Evolutionary conservation across 2,113 vertebrate genomes (phyloP).

Genomic region (Odocoileus virginianus): DNA sequence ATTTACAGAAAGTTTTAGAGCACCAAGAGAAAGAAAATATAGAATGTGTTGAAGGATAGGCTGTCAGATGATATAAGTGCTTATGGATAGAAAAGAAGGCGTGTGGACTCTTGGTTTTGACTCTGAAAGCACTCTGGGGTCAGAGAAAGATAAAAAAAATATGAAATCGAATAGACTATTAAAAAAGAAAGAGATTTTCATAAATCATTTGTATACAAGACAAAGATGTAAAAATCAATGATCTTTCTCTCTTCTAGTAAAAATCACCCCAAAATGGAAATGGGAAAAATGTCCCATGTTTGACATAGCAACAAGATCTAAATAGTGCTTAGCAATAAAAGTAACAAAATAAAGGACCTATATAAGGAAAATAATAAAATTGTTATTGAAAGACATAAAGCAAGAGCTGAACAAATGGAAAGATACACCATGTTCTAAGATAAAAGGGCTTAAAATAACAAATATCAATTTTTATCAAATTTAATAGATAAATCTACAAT

Average conservation of each 20-base stretch:
- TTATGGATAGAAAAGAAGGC: not conserved
- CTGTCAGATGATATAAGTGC: not conserved
- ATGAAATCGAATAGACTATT: constrained; percentile 5
- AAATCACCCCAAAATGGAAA: constrained; percentile 27
- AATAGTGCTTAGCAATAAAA: not conserved
- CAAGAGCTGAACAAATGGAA: not conserved
- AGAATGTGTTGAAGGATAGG: not conserved
- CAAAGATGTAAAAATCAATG: constrained; percentile 16
- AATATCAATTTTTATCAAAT: not conserved
- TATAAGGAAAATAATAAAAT: constrained; percentile 29
- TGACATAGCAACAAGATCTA: constrained; percentile 9
- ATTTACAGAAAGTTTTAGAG: not conserved
- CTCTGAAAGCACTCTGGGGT: not conserved
- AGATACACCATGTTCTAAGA: not conserved
- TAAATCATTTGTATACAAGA: constrained; percentile 19
- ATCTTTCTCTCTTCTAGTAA: constrained; percentile 8
- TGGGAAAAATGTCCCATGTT: not conserved
- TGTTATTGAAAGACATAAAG: not conserved
- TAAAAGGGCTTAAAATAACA: not conserved
- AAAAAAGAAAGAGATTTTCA: constrained; percentile 28
- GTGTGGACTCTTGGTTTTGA: not conserved
- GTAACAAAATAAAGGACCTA: not conserved
- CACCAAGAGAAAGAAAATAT: not conserved
- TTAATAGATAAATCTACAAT: not conserved
- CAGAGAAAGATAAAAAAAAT: not conserved